Evolutionary conservation across 2,113 vertebrate genomes (phyloP).

Genomic region (Ageneiosus marmoratus): DNA sequence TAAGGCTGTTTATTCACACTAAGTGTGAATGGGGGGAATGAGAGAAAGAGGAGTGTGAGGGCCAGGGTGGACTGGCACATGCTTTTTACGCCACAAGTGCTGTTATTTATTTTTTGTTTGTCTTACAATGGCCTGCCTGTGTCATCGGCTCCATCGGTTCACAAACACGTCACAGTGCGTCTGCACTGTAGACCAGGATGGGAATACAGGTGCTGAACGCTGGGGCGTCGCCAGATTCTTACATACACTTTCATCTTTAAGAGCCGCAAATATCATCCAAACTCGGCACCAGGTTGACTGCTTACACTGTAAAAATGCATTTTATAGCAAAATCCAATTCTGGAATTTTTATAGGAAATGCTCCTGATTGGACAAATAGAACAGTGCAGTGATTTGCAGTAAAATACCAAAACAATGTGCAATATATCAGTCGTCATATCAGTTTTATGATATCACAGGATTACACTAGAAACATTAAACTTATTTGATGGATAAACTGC

Average conservation of each 20-base stretch:
- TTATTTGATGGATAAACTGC: background rate
- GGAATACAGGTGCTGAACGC: constrained; percentile 74
- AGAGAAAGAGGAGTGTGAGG: constrained; percentile 14
- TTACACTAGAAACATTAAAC: background rate
- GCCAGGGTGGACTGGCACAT: constrained; percentile 57
- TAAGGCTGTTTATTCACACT: constrained; percentile 77
- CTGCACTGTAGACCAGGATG: constrained; percentile 65
- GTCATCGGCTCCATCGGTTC: no score
- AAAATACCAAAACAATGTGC: background rate
- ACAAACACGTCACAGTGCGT: background rate
- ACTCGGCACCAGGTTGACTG: background rate
- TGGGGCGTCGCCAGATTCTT: constrained; percentile 41
- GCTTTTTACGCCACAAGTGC: constrained; percentile 69
- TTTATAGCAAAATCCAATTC: background rate
- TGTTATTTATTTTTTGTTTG: constrained; percentile 65
- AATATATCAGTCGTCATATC: no score
- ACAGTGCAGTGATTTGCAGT: background rate
- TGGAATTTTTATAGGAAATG: background rate
- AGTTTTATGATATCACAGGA: background rate
- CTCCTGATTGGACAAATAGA: background rate
- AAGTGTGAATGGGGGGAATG: constrained; percentile 72
- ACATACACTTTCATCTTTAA: background rate
- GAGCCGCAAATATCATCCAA: background rate
- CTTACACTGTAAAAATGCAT: background rate
- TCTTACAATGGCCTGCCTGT: constrained; percentile 67